Base-by-base conservation (phyloP, 2,797 vertebrate genomes). In the Australoheros facetus region DNA sequence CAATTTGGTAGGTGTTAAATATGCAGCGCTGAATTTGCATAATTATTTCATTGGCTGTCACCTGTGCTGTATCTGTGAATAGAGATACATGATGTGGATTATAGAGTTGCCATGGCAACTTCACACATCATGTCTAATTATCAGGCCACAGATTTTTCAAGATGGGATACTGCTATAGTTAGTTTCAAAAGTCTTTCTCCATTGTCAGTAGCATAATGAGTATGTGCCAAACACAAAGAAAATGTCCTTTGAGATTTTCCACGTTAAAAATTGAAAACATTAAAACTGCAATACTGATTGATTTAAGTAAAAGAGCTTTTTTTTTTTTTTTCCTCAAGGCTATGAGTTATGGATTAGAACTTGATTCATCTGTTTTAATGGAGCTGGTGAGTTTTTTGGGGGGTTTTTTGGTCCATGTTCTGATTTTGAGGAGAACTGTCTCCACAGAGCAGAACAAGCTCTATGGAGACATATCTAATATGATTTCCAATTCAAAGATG, bases 1-100 rank as follows among this genome's bases (percentile, higher is more conserved):
- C 77, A 83, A 23, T 83, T 80, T 62, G 80, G 58, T 59, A 34
- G 81, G 53, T 76, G 80, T 89, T 90, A 81, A 91, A 88, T 88
- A 88, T 90, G 84, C 87, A 79, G 66, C n/a, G 17, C 14, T 4
- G 7, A 45, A 92, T 91, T 88, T 86, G 62, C 88, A 91, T 91
- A 89, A 91, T 90, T 75, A 83, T 84, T 81, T 88, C 77, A 83
- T 59, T 48, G 78, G 66, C 56, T 70, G 75, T 91, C 82, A 85
- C 79, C 78, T 88, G 75, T 69, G 26, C 71, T 32, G 59, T 54
- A 39, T 51, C 70, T 84, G 75, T 80, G 80, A 84, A 80, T 55
- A 77, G 66, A 84, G 78, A 82, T 76, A 77, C 60, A 75, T 84
- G 71, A 76, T 71, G 73, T 51, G 71, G 51, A 73, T 81, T 39